Conservation (phyloP, 1,140 invertebrate species). For the Batillaria attramentaria region DNA sequence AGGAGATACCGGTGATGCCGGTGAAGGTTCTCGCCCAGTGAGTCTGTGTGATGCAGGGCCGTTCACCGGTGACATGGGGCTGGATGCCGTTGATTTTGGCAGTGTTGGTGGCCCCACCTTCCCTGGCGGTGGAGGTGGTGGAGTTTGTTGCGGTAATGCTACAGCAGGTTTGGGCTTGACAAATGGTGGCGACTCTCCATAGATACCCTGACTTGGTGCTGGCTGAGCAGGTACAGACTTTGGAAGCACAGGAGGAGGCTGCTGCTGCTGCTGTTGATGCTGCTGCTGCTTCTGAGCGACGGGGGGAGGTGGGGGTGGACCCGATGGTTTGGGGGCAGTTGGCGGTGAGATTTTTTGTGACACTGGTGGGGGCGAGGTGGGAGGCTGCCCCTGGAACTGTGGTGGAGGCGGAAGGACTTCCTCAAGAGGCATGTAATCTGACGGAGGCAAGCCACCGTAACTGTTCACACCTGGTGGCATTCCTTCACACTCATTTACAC, state of each 20-base stretch:
- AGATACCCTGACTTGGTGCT: background rate
- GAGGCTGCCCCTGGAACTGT: conserved; percentile 40
- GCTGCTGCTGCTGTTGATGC: too few species aligned
- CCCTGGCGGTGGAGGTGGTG: conserved; percentile 32
- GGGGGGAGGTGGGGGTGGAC: conserved; percentile 33
- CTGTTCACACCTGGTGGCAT: too few species aligned
- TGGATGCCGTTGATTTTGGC: conserved; percentile 32
- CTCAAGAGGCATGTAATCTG: too few species aligned
- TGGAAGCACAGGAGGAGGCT: conserved; percentile 21
- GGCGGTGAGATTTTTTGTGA: conserved; percentile 11
- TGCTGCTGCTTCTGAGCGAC: conserved; percentile 32
- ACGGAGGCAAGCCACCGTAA: too few species aligned
- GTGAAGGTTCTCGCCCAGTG: background rate
- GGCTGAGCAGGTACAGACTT: conserved; percentile 13
- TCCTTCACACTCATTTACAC: too few species aligned
- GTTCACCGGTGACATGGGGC: conserved; percentile 1
- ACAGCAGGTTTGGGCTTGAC: background rate
- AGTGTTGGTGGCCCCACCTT: conserved; percentile 35
- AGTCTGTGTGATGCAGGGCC: background rate
- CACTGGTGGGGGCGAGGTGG: conserved; percentile 18
- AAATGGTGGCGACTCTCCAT: background rate
- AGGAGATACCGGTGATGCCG: background rate
- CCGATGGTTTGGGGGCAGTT: conserved; percentile 28
- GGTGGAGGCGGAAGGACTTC: conserved; percentile 32
- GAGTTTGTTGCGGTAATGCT: too few species aligned